Percentiles rank a stretch among this genome's conserved stretches.
Evolutionary conservation across 1,140 invertebrate genomes (phyloP).

Genomic region (Drosophila nannoptera): DNA sequence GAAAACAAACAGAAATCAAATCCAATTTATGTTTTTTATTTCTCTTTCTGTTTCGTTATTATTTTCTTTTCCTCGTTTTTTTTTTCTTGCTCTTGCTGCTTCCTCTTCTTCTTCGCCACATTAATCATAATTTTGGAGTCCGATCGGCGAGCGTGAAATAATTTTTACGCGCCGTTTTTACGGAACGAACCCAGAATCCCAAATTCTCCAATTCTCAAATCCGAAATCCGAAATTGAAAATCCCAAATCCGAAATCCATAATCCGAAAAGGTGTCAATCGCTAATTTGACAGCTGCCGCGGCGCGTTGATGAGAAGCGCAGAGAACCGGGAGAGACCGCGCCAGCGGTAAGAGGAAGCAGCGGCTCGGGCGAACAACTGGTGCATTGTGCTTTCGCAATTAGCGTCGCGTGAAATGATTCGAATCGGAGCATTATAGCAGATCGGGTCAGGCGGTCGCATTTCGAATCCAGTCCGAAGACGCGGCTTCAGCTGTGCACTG

Average conservation of each 20-base stretch:
- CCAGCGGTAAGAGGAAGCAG: too few species aligned
- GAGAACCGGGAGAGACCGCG: background rate
- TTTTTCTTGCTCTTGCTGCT: too few species aligned
- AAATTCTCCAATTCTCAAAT: too few species aligned
- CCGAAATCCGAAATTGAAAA: too few species aligned
- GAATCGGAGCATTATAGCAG: background rate
- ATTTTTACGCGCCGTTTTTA: constrained; percentile 74
- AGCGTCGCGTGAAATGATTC: constrained; percentile 28
- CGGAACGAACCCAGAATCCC: constrained; percentile 51
- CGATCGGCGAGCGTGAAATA: constrained; percentile 65
- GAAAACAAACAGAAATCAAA: constrained; percentile 75
- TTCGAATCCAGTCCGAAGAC: background rate
- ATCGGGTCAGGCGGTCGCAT: background rate
- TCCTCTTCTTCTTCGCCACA: too few species aligned
- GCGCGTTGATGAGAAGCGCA: constrained; percentile 17
- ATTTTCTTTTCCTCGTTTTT: background rate
- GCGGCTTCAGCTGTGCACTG: too few species aligned
- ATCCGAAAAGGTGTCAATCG: constrained; percentile 68
- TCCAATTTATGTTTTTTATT: constrained; percentile 59
- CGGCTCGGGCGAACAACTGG: too few species aligned
- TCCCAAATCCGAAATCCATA: constrained; percentile 19
- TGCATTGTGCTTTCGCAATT: constrained; percentile 56
- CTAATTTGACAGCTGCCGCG: constrained; percentile 54
- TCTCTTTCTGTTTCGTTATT: constrained; percentile 8
- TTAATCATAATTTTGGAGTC: constrained; percentile 70